phyloP scores from a whole-genome alignment of 2,113 vertebrate genomes.

The Labeo rohita region DNA sequence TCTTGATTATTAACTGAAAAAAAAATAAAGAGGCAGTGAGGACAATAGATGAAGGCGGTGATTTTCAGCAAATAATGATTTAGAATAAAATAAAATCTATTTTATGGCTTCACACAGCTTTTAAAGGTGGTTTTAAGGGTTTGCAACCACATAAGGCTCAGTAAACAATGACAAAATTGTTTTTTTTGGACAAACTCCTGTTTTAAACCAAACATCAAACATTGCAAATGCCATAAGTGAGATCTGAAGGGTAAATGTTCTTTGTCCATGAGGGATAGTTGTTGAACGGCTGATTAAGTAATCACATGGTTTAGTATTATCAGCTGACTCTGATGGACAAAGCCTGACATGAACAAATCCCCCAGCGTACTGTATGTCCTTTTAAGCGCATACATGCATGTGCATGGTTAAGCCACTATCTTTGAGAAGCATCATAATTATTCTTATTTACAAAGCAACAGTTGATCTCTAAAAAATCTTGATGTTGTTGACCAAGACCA shows the following conservation, averaged over 20 bases:
- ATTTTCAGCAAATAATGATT: neutral
- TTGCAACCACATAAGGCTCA: neutral
- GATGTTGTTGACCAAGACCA: neutral
- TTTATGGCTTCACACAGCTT: neutral
- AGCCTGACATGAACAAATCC: conserved; percentile 58
- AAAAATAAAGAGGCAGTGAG: neutral
- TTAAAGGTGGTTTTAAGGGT: neutral
- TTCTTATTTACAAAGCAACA: neutral
- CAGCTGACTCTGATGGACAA: conserved; percentile 59
- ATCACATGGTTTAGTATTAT: conserved; percentile 62
- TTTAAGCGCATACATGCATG: neutral
- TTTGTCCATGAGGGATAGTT: neutral
- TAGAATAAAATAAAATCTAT: neutral
- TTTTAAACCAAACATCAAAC: neutral
- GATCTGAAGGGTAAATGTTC: neutral
- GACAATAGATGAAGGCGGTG: neutral
- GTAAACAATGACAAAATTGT: neutral
- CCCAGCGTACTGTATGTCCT: conserved; percentile 30
- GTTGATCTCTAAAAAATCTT: neutral
- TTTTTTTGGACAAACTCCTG: neutral
- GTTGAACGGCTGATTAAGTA: conserved; percentile 32
- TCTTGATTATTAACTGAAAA: neutral
- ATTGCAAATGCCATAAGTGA: conserved; percentile 3
- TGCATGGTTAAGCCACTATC: neutral
- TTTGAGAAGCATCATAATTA: neutral